These are phyloP conservation scores for Heteromyza rotundicornis DNA, from an alignment of 2,888 invertebrate species.

Conservation along the genomic window DNA sequence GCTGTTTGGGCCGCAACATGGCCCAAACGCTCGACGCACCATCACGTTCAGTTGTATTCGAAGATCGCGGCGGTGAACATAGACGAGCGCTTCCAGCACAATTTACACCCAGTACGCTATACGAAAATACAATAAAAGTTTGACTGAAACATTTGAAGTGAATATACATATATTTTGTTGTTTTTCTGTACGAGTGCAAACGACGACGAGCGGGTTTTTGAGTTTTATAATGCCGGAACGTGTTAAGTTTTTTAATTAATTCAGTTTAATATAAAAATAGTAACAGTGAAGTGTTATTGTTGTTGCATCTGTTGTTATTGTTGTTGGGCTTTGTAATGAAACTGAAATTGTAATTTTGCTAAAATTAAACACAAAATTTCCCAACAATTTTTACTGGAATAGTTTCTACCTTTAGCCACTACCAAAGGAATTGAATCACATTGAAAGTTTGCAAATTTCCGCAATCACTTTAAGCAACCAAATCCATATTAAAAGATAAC, in stretches of 20 bases:
- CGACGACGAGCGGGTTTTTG: not conserved
- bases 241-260: constrained; percentile 8
- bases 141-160: not conserved
- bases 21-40: constrained; percentile 26
- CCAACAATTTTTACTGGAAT: too few relatives aligned
- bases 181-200: too few relatives aligned
- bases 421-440: too few relatives aligned
- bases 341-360: not conserved
- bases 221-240: constrained; percentile 12
- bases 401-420: too few relatives aligned
- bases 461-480: too few relatives aligned
- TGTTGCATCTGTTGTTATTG: not conserved
- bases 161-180: too few relatives aligned
- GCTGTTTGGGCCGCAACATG: constrained; percentile 15
- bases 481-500: too few relatives aligned
- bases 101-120: too few relatives aligned
- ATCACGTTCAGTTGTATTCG: constrained; percentile 30
- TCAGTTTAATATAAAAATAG: not conserved
- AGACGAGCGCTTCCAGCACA: constrained; percentile 5
- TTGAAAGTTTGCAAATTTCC: too few relatives aligned
- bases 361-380: too few relatives aligned
- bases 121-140: not conserved
- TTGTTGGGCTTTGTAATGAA: not conserved
- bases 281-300: not conserved
- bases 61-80: constrained; percentile 30